Evolutionary conservation across 2,888 invertebrate species (phyloP), one percentile per base, ranked within the genome.

Genomic region (Epinotia brunnichana): DNA sequence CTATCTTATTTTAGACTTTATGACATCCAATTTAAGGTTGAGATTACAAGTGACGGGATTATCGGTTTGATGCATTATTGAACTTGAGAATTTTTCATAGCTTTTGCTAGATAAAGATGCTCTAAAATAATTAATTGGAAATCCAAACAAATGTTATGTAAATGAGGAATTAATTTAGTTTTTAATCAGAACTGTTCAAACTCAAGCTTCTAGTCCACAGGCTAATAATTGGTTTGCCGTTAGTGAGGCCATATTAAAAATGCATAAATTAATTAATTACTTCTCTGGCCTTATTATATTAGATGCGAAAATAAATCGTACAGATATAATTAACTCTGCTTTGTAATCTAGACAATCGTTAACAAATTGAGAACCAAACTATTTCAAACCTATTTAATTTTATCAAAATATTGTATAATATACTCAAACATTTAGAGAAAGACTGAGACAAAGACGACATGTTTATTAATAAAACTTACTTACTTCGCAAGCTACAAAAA

Each of bases 111-210:
- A 71, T 71, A 54, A 71, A 44, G 71, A 66, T 54, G 66, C 66
- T 71, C 29, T 10, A 44, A 71, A 54, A 44, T 71, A 71, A 71
- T 71, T 11, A 67, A 71, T 71, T 54, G 54, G 13, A 53, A 67
- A 54, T 19, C 9, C 19, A 66, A 66, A 44, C 60, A 54, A 71
- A 67, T 66, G 54, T 44, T 59, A 71, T 67, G 61, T 13, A 61
- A 67, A 71, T 54, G 17, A 54, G 17, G 53, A 54, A 60, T 64
- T 67, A 67, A 60, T 71, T n/a, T 60, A 48, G 29, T 48, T 44
- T 54, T 60, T 54, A 71, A 69, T 61, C n/a, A 54, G 17, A 67
- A n/a, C 44, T 71, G 21, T 48, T 61, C 39, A 39, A 51, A 17
- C 41, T 10, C 35, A n/a, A 59, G 59, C 59, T 66, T 54, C 41